Percentiles rank a stretch among this genome's conserved stretches.
Evolutionary conservation across 2,888 invertebrate genomes (phyloP).

Genomic region (Drosophila pseudotalamancana): DNA sequence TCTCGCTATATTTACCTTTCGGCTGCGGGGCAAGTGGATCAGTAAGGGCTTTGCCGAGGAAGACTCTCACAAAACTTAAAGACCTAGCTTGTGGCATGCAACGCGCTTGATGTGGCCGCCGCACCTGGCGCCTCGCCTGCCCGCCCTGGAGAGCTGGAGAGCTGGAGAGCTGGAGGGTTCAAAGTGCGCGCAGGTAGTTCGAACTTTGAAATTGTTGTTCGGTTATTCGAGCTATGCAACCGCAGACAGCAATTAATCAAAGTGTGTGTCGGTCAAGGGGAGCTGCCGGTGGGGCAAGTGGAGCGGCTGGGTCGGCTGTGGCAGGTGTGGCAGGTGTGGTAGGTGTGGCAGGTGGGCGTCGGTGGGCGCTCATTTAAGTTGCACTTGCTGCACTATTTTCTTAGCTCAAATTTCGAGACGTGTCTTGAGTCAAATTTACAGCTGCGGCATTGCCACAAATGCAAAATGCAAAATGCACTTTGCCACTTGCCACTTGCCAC

Average conservation of each 20-base stretch:
- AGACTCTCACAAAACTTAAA: not conserved
- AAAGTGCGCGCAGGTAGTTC: constrained; percentile 23
- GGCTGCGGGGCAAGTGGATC: not conserved
- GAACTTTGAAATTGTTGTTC: constrained; percentile 29
- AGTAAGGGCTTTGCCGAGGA: not conserved
- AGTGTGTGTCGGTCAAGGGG: constrained; percentile 8
- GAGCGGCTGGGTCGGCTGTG: not conserved
- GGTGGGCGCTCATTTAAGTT: constrained; percentile 5
- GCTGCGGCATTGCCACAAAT: constrained; percentile 17
- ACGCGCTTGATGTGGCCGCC: constrained; percentile 17
- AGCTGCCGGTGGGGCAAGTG: not conserved
- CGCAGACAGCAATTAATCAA: constrained; percentile 61
- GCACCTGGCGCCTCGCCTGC: constrained; percentile 10
- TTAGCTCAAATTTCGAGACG: constrained; percentile 14
- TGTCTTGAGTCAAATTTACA: constrained; percentile 20
- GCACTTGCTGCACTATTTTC: constrained; percentile 10
- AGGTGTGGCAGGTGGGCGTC: not conserved
- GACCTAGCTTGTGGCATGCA: constrained; percentile 4
- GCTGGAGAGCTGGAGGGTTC: not conserved
- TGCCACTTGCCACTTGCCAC: constrained; percentile 23
- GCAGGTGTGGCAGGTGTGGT: not conserved
- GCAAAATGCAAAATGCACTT: constrained; percentile 46
- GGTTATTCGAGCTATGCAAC: constrained; percentile 35
- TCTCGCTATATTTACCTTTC: not conserved
- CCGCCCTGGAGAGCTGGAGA: not conserved